Evolutionary conservation across 1,140 invertebrate genomes (phyloP).

Genomic region (Brachionus sp.): DNA sequence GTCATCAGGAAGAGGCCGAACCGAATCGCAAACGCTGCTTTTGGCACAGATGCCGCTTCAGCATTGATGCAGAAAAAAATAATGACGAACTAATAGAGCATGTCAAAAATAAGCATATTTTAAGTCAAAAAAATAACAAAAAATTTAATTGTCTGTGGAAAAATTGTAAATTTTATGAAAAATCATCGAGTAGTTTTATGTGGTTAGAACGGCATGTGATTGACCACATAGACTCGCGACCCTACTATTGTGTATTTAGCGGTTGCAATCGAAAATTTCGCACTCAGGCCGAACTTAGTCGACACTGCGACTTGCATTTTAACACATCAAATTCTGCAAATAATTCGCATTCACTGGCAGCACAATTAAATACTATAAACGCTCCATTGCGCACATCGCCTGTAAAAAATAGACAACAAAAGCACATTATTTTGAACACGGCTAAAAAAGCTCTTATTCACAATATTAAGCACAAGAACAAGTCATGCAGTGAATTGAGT

Average conservation of each 20-base stretch:
- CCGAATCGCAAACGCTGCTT: background rate
- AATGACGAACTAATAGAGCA: slow-evolving; percentile 11
- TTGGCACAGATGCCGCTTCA: background rate
- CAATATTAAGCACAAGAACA: slow-evolving; percentile 16
- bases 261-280: slow-evolving; percentile 84
- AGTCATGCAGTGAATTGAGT: background rate
- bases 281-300: slow-evolving; percentile 79
- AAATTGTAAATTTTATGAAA: slow-evolving; percentile 88
- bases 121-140: slow-evolving; percentile 62
- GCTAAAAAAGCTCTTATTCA: slow-evolving; percentile 9
- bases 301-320: slow-evolving; percentile 90
- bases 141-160: slow-evolving; percentile 85
- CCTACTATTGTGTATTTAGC: slow-evolving; percentile 89
- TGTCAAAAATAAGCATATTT: slow-evolving; percentile 23
- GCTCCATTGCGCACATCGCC: background rate
- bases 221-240: slow-evolving; percentile 80
- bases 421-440: background rate
- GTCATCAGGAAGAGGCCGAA: background rate
- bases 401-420: slow-evolving; percentile 6
- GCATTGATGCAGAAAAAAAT: background rate
- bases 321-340: slow-evolving; percentile 58
- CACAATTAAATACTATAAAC: background rate
- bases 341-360: background rate
- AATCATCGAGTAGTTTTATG: slow-evolving; percentile 78
- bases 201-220: slow-evolving; percentile 90